A percentile compares a stretch with the other conserved stretches of the same genome.
Conservation (phyloP, 2,888 invertebrate species). For the Drosophila barbarae region DNA sequence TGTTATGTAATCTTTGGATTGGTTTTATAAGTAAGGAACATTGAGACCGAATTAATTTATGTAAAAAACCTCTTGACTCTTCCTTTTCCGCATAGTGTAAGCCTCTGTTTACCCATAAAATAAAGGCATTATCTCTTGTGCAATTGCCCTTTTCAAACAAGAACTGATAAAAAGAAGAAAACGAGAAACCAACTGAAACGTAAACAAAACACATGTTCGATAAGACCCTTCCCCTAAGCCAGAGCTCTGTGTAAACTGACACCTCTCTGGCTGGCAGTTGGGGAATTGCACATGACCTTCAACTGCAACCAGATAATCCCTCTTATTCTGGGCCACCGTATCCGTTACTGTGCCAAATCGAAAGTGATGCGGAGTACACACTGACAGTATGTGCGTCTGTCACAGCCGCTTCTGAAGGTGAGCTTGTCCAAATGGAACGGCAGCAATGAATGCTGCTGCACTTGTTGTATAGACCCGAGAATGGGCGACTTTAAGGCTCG, state of each 20-base stretch:
- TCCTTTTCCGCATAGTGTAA: not conserved
- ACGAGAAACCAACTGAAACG: not conserved
- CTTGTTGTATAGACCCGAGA: conserved; percentile 30
- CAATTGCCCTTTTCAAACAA: conserved; percentile 14
- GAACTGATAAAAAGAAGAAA: conserved; percentile 14
- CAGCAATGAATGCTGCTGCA: conserved; percentile 22
- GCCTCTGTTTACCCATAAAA: conserved; percentile 1
- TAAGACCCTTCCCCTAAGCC: conserved; percentile 2
- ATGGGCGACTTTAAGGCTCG: not conserved
- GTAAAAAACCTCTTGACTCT: not conserved
- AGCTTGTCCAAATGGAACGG: conserved; percentile 58
- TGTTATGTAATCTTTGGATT: no score
- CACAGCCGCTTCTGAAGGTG: conserved; percentile 57
- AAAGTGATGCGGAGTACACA: conserved; percentile 58
- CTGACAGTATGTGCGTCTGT: conserved; percentile 9
- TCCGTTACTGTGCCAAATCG: conserved; percentile 56
- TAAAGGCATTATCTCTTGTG: conserved; percentile 3
- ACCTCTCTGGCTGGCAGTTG: conserved; percentile 18
- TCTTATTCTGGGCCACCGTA: conserved; percentile 15
- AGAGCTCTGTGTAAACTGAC: conserved; percentile 34
- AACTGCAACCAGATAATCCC: conserved; percentile 38
- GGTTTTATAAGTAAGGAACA: not conserved
- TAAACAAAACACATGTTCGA: conserved; percentile 24
- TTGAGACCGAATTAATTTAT: not conserved
- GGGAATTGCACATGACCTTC: conserved; percentile 53